A percentile compares a stretch with the other conserved stretches of the same genome.
Conservation (phyloP, 2,113 vertebrate genomes). For the Petromus typicus region DNA sequence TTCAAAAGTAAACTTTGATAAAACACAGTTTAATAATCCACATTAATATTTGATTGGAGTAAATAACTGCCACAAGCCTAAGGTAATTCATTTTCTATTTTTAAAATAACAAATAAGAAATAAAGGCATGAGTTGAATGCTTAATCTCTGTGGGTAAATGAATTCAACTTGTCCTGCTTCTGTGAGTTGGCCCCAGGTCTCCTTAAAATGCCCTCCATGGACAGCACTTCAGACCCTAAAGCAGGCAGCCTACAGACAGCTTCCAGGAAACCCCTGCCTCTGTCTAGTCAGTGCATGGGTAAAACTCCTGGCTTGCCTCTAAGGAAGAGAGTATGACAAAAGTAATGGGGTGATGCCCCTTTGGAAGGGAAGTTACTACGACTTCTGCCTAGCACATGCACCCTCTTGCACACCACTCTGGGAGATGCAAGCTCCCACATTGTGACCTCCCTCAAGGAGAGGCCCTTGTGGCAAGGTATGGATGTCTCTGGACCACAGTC, state of each 20-base stretch:
- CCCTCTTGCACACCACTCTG: neutral
- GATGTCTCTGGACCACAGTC: neutral
- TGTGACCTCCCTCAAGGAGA: neutral
- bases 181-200: neutral
- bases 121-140: neutral
- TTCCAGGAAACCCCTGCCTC: neutral
- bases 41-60: neutral
- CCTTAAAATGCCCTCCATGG: neutral
- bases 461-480: neutral
- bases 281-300: neutral
- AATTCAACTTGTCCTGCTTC: neutral
- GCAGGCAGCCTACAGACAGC: neutral
- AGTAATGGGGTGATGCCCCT: neutral
- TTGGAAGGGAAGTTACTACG: neutral
- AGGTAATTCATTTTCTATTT: neutral
- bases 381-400: neutral
- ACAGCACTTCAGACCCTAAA: neutral
- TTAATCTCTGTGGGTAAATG: neutral
- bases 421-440: neutral
- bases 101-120: conserved; percentile 51
- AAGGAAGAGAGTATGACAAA: neutral
- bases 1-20: conserved; percentile 47
- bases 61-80: conserved; percentile 37
- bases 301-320: neutral
- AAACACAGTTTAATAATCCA: conserved; percentile 12